Conservation (phyloP, 2,113 vertebrate species). For the Anarrhichthys ocellatus region DNA sequence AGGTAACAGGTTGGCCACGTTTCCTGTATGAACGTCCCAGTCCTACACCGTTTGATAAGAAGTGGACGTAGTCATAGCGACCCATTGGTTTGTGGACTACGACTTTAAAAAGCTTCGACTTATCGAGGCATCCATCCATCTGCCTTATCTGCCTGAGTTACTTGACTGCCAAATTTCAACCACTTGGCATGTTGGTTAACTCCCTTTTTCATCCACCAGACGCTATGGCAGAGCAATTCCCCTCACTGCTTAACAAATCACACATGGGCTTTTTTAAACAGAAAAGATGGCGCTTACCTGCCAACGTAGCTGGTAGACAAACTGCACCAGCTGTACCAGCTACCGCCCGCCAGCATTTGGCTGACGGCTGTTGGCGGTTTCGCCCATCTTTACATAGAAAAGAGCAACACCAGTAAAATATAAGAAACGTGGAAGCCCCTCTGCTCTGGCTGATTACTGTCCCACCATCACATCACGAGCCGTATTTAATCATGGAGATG, state of each 20-base stretch:
- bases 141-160: background rate
- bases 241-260: background rate
- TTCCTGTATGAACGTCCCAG: background rate
- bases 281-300: slow-evolving; percentile 4
- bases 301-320: slow-evolving; percentile 16
- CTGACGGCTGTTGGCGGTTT: slow-evolving; percentile 13
- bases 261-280: slow-evolving; percentile 12
- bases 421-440: background rate
- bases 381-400: background rate
- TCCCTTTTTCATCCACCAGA: too few species aligned
- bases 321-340: slow-evolving; percentile 8
- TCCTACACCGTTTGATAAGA: background rate
- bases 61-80: background rate
- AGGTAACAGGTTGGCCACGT: background rate
- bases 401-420: background rate
- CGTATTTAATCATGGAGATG: slow-evolving; percentile 35
- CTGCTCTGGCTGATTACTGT: slow-evolving; percentile 35
- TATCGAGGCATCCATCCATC: too few species aligned
- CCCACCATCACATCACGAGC: slow-evolving; percentile 14
- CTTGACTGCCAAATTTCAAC: background rate
- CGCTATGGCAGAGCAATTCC: background rate
- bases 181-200: too few species aligned
- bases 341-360: slow-evolving; percentile 3
- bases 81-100: too few species aligned
- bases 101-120: too few species aligned